phyloP scores from a whole-genome alignment of 2,797 vertebrate species.

The Lophotriccus pileatus region DNA sequence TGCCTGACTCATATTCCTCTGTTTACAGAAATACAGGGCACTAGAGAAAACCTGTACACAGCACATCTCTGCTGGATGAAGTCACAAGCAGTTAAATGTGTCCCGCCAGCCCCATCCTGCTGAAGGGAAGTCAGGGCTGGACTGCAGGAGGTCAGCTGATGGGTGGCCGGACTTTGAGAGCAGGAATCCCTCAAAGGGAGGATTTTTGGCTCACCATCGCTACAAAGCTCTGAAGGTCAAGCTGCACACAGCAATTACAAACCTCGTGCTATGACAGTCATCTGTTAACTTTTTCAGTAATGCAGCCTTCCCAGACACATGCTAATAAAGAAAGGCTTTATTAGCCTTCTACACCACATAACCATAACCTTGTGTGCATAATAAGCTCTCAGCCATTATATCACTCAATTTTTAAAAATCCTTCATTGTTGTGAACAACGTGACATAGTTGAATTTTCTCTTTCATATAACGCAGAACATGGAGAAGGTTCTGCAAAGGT shows the following conservation, averaged over 20 bases:
- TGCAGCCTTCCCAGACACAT: background rate
- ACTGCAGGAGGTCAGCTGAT: background rate
- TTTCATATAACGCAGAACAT: background rate
- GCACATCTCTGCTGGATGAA: constrained; percentile 1
- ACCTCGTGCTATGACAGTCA: background rate
- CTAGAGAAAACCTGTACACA: background rate
- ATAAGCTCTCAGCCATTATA: background rate
- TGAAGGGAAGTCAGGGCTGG: background rate
- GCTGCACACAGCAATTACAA: background rate
- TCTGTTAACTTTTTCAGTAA: background rate
- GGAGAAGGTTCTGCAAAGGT: background rate
- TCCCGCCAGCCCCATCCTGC: background rate
- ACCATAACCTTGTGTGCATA: background rate
- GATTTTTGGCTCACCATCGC: background rate
- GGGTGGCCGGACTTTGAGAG: background rate
- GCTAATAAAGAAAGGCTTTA: background rate
- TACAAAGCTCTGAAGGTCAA: background rate
- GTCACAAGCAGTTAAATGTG: background rate
- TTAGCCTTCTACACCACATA: background rate
- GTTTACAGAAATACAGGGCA: background rate
- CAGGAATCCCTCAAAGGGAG: background rate
- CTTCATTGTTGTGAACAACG: background rate
- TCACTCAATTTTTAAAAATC: background rate
- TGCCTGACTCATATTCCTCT: background rate
- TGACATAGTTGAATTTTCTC: accelerated